Evolutionary conservation across 2,797 vertebrate species (phyloP).

Genomic region (Anas flavirostris): DNA sequence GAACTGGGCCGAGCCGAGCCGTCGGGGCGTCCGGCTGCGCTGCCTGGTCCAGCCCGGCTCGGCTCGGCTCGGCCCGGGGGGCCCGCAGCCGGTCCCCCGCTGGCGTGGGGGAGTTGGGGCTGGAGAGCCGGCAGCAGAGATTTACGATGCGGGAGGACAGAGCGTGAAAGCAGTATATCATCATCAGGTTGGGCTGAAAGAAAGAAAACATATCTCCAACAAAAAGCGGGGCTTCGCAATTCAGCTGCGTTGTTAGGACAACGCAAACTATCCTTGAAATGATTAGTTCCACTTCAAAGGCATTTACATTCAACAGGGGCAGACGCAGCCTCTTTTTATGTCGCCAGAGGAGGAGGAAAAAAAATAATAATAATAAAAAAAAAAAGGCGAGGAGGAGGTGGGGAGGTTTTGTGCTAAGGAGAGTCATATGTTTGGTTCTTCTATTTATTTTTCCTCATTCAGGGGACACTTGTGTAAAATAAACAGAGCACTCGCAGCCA

Average conservation of each 20-base stretch:
- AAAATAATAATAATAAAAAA: background rate
- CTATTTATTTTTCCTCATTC: slow-evolving; percentile 95
- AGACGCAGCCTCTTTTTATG: slow-evolving; percentile 94
- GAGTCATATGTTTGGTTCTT: slow-evolving; percentile 90
- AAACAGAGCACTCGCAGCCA: slow-evolving; percentile 81
- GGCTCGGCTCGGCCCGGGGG: background rate
- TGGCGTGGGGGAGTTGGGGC: slow-evolving; percentile 63
- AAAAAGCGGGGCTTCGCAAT: slow-evolving; percentile 95
- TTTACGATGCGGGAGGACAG: slow-evolving; percentile 94
- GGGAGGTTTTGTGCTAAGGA: slow-evolving; percentile 87
- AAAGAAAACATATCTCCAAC: slow-evolving; percentile 99
- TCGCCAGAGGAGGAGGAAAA: slow-evolving; percentile 79
- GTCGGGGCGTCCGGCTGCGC: background rate
- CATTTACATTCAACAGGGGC: slow-evolving; percentile 97
- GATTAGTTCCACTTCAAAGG: slow-evolving; percentile 99
- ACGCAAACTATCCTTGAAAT: slow-evolving; percentile 99
- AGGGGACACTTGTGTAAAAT: slow-evolving; percentile 90
- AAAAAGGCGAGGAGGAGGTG: background rate
- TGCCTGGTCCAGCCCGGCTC: background rate
- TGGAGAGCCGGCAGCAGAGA: slow-evolving; percentile 78
- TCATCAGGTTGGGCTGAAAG: slow-evolving; percentile 96
- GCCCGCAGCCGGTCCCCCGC: slow-evolving; percentile 51
- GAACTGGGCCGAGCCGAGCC: background rate
- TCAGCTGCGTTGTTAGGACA: slow-evolving; percentile 99
- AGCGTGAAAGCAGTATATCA: slow-evolving; percentile 97